Evolutionary conservation across 2,113 vertebrate genomes (phyloP).

Genomic region (Nothocercus nigrocapillus): DNA sequence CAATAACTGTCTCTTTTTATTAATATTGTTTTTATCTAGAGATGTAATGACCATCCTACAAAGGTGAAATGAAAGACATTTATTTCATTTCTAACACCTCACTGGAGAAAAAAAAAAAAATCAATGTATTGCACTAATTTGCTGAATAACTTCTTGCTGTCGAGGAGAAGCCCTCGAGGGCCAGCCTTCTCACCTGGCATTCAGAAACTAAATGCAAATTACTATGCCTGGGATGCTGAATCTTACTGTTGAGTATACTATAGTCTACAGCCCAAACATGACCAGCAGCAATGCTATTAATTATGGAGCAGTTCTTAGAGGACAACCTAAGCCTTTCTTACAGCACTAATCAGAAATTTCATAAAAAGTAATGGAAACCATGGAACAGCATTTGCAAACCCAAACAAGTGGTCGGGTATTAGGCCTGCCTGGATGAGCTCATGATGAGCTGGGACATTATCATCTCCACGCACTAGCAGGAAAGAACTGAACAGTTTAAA

Average conservation of each 20-base stretch:
- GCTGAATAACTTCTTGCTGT: conserved; percentile 59
- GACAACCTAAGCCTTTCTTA: conserved; percentile 24
- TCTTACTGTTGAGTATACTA: background rate
- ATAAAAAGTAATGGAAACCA: conserved; percentile 33
- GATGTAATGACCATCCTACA: conserved; percentile 24
- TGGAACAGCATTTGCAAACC: conserved; percentile 7
- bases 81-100: conserved; percentile 42
- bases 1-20: conserved; percentile 63
- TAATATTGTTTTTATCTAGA: conserved; percentile 69
- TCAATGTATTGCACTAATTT: conserved; percentile 58
- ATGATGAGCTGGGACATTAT: background rate
- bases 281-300: conserved; percentile 17
- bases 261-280: background rate
- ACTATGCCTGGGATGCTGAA: conserved; percentile 7
- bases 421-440: conserved; percentile 8
- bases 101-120: conserved; percentile 29
- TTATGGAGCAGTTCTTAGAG: conserved; percentile 44
- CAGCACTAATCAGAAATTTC: conserved; percentile 56
- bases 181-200: conserved; percentile 28
- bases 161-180: conserved; percentile 10
- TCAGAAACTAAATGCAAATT: conserved; percentile 66
- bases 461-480: background rate
- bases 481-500: conserved; percentile 48
- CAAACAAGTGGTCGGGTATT: conserved; percentile 44
- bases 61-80: conserved; percentile 74